Evolutionary conservation across 2,888 invertebrate species (phyloP), one percentile per base, ranked within the genome.

Genomic region (Polyommatus iphigenia): DNA sequence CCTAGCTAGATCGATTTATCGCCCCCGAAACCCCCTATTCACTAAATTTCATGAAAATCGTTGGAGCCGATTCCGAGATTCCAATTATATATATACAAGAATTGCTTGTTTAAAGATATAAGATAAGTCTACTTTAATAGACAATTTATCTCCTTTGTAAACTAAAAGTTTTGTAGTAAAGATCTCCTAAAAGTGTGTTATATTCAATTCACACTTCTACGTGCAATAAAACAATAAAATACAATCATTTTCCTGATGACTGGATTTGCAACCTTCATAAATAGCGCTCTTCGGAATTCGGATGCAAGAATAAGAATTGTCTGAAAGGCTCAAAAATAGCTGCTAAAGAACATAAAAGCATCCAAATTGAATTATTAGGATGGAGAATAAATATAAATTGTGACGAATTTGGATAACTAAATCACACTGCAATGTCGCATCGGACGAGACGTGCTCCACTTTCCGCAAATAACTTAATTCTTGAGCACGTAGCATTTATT

Each of bases 401-500:
- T 72, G n/a, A 72, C 72, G 41, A 41, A 36, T 72, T 41, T n/a
- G 54, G 50, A 50, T 75, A 75, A 75, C 50, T 54, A 50, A 75
- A 75, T 75, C 75, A 29, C 75, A 24, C 18, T 29, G 29, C 75
- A 46, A 46, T 46, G 46, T 54, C 75, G 29, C 75, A 46, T 41
- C 46, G 46, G 73, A 46, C 46, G 73, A 24, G 24, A 50, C 73
- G 46, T 46, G 73, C 73, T 75, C 75, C 50, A 24, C 46, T 54
- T 75, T 29, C 75, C 50, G 50, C 75, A 54, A 75, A 54, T 54
- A 75, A 54, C 75, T 75, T 75, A 75, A 75, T 75, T 75, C 75
- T 75, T 75, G 50, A 75, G 75, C 75, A 75, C 75, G 75, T 75
- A 50, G 50, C 50, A 75, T 75, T 75, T 54, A 75, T 75, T 54